Evolutionary conservation across 2,113 vertebrate species (phyloP), one percentile per base, ranked within the genome.

Genomic region (Menidia beryllina): DNA sequence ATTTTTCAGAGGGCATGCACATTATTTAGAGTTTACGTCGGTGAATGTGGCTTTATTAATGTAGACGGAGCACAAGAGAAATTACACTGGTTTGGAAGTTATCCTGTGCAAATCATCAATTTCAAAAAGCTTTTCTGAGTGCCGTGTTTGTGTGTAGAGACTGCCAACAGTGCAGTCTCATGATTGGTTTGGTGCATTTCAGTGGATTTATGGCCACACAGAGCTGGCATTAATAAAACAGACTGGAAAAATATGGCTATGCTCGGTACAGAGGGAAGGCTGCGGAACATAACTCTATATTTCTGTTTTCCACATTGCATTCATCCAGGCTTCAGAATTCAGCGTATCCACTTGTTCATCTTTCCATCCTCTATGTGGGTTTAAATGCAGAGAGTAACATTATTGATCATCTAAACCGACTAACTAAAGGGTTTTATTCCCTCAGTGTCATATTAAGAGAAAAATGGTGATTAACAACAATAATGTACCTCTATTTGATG

Each of bases 171-270:
- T 53, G 64, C 47, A 71, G 56, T 52, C 57, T 63, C 36, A 50
- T 26, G 68, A 74, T 34, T 63, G 50, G 57, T 64, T 43, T 62
- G 64, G 13, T 53, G 65, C 59, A 69, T 79, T 75, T 55, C 68
- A 41, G 25, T 58, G 67, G 75, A 85, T 86, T 84, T 76, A 82
- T 66, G 57, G 38, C 72, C 55, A 70, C 63, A 58, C 36, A 56
- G 57, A 61, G 57, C 67, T 64, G 52, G 55, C 73, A 74, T 77
- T 76, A 76, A 80, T 79, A 83, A 77, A 41, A 36, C 34, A 67
- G 50, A 25, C 34, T 12, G 27, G 8, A 65, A 52, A 74, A 71
- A 84, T 60, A 66, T 39, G 65, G 47, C 25, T 25, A 36, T 38
- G 13, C 52, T 48, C 20, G 27, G 34, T 70, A 26, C 25, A 13